Evolutionary conservation across 2,888 invertebrate species (phyloP).

Genomic region (Cephus spinipes): DNA sequence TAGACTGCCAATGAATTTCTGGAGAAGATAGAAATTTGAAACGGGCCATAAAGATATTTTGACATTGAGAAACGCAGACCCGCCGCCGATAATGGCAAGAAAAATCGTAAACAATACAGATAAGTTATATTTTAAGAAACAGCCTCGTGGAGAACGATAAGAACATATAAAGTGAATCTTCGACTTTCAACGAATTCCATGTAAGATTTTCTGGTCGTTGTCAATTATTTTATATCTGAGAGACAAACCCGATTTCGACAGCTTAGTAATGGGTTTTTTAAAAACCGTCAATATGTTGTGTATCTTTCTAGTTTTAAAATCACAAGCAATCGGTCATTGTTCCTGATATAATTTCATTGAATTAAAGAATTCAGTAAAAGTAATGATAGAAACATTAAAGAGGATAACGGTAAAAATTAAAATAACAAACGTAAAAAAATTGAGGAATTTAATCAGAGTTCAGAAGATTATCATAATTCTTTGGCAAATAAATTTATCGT

Average conservation of each 20-base stretch:
- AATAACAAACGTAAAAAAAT: neutral
- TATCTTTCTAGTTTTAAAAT: neutral
- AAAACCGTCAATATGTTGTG: neutral
- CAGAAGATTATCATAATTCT: neutral
- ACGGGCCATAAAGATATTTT: neutral
- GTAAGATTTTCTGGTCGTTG: neutral
- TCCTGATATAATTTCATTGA: neutral
- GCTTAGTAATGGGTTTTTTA: neutral
- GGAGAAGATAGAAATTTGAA: neutral
- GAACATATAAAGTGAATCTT: neutral
- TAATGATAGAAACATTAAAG: neutral
- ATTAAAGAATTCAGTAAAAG: neutral
- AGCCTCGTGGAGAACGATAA: neutral
- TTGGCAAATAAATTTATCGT: neutral
- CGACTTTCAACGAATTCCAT: neutral
- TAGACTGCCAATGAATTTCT: neutral
- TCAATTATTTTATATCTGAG: neutral
- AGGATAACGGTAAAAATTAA: neutral
- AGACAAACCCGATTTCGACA: neutral
- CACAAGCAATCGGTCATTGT: neutral
- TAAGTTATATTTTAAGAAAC: neutral
- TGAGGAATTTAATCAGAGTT: neutral
- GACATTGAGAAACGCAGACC: neutral
- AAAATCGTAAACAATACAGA: neutral
- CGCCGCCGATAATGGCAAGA: neutral